Percentiles rank a stretch among this genome's conserved stretches.
Evolutionary conservation across 2,888 invertebrate genomes (phyloP).

Genomic region (Temnothorax rugatulus): DNA sequence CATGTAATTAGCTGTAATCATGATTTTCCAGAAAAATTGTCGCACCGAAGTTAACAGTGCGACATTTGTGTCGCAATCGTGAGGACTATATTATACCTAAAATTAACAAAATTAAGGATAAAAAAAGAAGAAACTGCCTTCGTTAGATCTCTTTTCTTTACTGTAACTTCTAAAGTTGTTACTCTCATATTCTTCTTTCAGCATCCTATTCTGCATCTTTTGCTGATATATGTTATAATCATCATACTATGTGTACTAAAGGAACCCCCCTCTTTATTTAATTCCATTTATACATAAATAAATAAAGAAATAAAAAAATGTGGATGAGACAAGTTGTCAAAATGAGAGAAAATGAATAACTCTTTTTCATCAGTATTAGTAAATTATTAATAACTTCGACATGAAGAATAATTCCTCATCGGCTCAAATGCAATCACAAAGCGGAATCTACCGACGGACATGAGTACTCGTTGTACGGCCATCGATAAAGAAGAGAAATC

Average conservation of each 20-base stretch:
- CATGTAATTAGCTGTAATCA: background rate
- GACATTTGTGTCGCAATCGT: background rate
- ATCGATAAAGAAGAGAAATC: constrained; percentile 57
- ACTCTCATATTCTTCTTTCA: no score
- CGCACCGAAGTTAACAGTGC: background rate
- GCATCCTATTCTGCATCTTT: no score
- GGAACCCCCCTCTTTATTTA: no score
- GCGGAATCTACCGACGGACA: constrained; percentile 54
- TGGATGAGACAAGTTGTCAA: background rate
- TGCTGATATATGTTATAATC: no score
- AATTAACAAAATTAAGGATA: background rate
- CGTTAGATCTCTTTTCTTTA: no score
- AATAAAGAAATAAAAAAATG: no score
- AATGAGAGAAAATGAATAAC: background rate
- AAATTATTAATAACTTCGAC: background rate
- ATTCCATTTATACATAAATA: no score
- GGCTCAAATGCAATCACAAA: constrained; percentile 9
- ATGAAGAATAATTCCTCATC: background rate
- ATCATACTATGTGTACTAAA: no score
- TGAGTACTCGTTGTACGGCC: constrained; percentile 26
- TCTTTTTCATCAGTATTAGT: background rate
- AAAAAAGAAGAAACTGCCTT: background rate
- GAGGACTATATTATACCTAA: background rate
- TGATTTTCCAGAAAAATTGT: constrained; percentile 4
- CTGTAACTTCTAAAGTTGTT: no score